A percentile compares a stretch with the other conserved stretches of the same genome.
Evolutionary conservation across 2,113 vertebrate genomes (phyloP).

Genomic region (human): GRCh38 chr9:97321501-97322000

Average conservation of each 20-base stretch:
- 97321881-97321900: neutral
- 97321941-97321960: neutral
- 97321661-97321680: neutral
- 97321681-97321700: neutral
- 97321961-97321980: rapidly evolving
- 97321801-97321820: neutral
- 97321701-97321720: neutral
- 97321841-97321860: neutral
- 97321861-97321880: neutral
- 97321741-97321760: neutral
- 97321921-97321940: neutral
- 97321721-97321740: neutral
- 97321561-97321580: neutral
- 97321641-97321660: neutral
- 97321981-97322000: neutral
- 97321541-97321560: neutral
- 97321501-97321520: neutral
- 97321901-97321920: neutral
- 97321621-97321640: neutral
- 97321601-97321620: neutral
- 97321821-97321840: neutral
- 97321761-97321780: neutral
- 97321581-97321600: neutral
- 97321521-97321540: neutral
- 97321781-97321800: neutral